Conservation (phyloP, 1,140 invertebrate genomes). For the Microplitis demolitor region DNA sequence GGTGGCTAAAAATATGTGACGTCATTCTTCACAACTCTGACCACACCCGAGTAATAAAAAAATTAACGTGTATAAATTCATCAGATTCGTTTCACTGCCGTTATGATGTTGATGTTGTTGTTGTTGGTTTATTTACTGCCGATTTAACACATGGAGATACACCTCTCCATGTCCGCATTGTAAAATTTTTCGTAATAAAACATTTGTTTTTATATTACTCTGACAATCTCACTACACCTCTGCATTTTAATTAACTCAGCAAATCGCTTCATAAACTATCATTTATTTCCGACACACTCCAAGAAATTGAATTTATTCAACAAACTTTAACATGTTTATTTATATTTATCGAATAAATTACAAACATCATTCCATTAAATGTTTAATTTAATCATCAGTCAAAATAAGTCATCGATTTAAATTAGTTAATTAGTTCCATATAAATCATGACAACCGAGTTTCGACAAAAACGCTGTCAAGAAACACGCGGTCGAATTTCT, state of each 20-base stretch:
- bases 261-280: too few species aligned
- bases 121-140: constrained; percentile 3
- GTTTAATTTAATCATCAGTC: neutral
- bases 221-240: too few species aligned
- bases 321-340: neutral
- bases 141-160: neutral
- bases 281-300: too few species aligned
- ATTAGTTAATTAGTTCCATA: too few species aligned
- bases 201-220: too few species aligned
- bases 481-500: too few species aligned
- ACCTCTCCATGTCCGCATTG: too few species aligned
- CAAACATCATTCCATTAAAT: neutral
- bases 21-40: constrained; percentile 33
- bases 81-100: neutral
- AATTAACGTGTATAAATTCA: constrained; percentile 17
- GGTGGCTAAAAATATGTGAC: constrained; percentile 36
- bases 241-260: too few species aligned
- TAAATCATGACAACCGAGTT: too few species aligned
- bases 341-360: neutral
- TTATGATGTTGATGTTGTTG: too few species aligned
- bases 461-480: too few species aligned
- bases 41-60: constrained; percentile 33
- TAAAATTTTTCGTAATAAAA: neutral
- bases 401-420: neutral
- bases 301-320: too few species aligned